Conservation (phyloP, 2,113 vertebrate genomes). For the Entosphenus tridentatus region DNA sequence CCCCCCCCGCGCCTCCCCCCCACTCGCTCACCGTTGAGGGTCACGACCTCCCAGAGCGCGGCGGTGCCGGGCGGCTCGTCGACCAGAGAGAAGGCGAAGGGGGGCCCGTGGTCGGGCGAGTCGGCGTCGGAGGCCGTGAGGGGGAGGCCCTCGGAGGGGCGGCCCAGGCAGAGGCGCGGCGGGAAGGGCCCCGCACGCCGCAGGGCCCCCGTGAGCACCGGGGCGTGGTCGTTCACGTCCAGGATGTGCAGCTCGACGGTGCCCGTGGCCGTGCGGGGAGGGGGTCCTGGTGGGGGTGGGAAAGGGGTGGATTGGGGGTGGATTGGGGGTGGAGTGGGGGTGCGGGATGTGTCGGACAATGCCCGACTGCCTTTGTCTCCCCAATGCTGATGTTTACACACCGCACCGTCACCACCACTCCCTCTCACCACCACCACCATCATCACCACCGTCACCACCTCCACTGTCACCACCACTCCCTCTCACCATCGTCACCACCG, state of each 20-base stretch:
- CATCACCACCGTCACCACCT: too few relatives aligned
- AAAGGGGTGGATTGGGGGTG: too few relatives aligned
- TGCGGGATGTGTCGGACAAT: too few relatives aligned
- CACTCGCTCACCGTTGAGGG: slow-evolving; percentile 32
- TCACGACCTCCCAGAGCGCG: slow-evolving; percentile 49
- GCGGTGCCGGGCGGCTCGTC: slow-evolving; percentile 17
- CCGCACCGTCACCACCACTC: too few relatives aligned
- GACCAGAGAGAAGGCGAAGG: slow-evolving; percentile 42
- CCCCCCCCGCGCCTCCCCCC: too few relatives aligned
- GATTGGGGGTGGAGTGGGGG: too few relatives aligned
- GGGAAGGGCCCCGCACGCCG: slow-evolving; percentile 22
- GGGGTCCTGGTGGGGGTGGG: slow-evolving; percentile 6
- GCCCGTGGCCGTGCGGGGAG: slow-evolving; percentile 29
- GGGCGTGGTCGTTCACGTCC: slow-evolving; percentile 68
- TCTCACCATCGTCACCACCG: too few relatives aligned
- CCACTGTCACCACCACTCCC: too few relatives aligned
- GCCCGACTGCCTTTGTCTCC: too few relatives aligned
- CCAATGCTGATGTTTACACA: too few relatives aligned
- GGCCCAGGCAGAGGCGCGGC: slow-evolving; percentile 16
- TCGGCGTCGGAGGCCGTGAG: slow-evolving; percentile 52
- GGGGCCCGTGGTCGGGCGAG: slow-evolving; percentile 42
- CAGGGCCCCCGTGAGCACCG: slow-evolving; percentile 20
- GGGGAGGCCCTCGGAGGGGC: slow-evolving; percentile 20
- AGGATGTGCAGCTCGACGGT: slow-evolving; percentile 43
- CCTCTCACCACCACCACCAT: too few relatives aligned